Evolutionary conservation across 2,113 vertebrate species (phyloP).

Genomic region (Notarius lentiginosus): DNA sequence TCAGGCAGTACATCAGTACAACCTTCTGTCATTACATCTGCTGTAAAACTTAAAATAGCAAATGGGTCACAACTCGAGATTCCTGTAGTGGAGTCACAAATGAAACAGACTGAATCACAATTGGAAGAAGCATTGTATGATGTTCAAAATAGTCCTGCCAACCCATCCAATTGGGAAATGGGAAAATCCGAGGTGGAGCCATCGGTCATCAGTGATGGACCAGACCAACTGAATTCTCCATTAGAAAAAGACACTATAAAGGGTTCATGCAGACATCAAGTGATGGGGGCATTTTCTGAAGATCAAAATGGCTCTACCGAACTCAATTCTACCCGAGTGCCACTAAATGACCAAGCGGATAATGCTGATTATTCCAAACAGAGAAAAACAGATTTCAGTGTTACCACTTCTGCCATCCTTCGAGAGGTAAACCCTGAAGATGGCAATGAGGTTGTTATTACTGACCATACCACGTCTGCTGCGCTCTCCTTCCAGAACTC

Average conservation of each 20-base stretch:
- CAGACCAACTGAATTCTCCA: background rate
- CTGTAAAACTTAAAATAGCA: background rate
- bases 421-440: conserved; percentile 71
- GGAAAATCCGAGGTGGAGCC: background rate
- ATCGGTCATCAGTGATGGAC: background rate
- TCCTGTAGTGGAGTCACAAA: background rate
- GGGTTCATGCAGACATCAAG: background rate
- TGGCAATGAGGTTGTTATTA: conserved; percentile 69
- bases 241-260: background rate
- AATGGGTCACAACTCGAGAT: background rate
- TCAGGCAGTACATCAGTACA: background rate
- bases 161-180: background rate
- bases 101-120: background rate
- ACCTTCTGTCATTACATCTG: background rate
- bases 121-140: background rate
- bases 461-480: conserved; percentile 77
- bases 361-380: conserved; percentile 45
- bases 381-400: background rate
- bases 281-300: background rate
- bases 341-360: conserved; percentile 19
- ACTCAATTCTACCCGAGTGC: background rate
- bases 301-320: background rate
- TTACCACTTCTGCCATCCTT: conserved; percentile 49
- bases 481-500: conserved; percentile 79
- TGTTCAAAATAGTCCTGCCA: background rate